Conservation (phyloP, 1,140 invertebrate genomes). For the Oppia nitens region DNA sequence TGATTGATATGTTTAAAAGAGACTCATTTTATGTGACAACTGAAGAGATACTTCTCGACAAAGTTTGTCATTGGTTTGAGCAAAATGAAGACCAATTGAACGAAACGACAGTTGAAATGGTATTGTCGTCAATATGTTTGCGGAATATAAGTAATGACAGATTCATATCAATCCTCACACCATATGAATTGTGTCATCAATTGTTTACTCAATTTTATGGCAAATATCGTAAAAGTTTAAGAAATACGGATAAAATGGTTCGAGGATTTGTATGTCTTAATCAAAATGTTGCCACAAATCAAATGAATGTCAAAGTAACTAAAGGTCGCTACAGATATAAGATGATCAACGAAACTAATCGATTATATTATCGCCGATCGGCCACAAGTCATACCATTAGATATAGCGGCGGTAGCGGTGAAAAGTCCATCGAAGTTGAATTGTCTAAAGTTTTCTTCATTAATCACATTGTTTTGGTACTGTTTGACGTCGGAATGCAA, state of each 20-base stretch:
- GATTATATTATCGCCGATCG: background rate
- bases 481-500: conserved; percentile 84
- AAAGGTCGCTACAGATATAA: background rate
- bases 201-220: background rate
- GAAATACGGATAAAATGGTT: background rate
- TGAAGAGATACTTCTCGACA: background rate
- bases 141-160: background rate
- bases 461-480: conserved; percentile 75
- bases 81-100: background rate
- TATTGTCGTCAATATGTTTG: background rate
- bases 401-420: background rate
- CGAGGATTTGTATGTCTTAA: background rate
- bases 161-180: background rate
- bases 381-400: background rate
- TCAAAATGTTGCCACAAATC: background rate
- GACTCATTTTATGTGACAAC: background rate
- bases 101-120: background rate
- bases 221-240: background rate
- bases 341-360: background rate
- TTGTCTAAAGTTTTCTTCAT: conserved; percentile 72
- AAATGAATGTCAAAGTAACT: background rate
- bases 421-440: conserved; percentile 52
- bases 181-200: background rate
- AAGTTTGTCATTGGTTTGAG: background rate
- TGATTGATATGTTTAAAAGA: background rate